Conservation (phyloP, 2,888 invertebrate species). For the Ernsta delagoae region DNA sequence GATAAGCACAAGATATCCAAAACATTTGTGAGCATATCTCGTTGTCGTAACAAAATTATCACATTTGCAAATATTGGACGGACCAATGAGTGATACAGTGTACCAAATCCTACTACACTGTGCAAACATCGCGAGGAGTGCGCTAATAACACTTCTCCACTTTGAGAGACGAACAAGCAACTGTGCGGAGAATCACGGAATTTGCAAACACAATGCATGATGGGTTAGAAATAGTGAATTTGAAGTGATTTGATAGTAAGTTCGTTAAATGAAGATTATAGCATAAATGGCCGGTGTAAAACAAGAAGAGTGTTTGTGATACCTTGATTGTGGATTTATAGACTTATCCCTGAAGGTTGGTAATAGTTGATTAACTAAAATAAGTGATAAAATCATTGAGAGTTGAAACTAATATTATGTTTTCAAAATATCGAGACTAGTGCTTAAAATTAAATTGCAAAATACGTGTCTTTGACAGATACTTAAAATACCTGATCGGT, state of each 20-base stretch:
- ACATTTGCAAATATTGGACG: slow-evolving; percentile 55
- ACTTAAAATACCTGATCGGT: too few relatives aligned
- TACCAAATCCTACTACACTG: slow-evolving; percentile 24
- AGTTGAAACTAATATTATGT: too few relatives aligned
- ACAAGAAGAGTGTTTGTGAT: not conserved
- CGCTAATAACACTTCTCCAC: not conserved
- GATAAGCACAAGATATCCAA: slow-evolving; percentile 12
- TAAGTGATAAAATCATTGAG: too few relatives aligned
- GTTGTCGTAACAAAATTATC: slow-evolving; percentile 52
- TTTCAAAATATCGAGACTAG: too few relatives aligned
- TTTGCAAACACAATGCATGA: not conserved
- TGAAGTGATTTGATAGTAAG: not conserved
- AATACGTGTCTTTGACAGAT: too few relatives aligned
- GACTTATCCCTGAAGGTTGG: not conserved
- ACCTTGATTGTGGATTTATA: not conserved
- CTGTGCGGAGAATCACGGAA: not conserved
- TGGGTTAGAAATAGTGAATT: slow-evolving; percentile 21
- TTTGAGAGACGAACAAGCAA: slow-evolving; percentile 5
- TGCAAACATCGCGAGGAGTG: slow-evolving; percentile 13
- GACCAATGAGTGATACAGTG: slow-evolving; percentile 48
- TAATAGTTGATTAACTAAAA: too few relatives aligned
- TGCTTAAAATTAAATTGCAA: too few relatives aligned
- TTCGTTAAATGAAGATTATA: not conserved
- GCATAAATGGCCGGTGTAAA: not conserved
- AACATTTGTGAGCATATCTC: slow-evolving; percentile 29